A percentile compares a stretch with the other conserved stretches of the same genome.
These are phyloP conservation scores for Stichopus chloronotus DNA, from an alignment of 35 echinoderm and acorn worm genomes.

Conservation along the genomic window DNA sequence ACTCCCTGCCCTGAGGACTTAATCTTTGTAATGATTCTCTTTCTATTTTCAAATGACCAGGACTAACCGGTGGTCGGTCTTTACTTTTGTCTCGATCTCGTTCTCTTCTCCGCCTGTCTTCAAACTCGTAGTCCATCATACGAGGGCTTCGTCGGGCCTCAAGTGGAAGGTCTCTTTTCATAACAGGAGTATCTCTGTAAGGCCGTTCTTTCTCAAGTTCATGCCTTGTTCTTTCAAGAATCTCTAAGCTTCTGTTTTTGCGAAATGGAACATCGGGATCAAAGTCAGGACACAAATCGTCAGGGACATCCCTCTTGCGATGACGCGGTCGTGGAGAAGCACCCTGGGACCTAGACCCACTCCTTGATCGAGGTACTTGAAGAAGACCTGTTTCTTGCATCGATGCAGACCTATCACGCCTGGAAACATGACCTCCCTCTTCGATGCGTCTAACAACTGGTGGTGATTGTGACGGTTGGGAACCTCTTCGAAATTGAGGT, in stretches of 20 bases:
- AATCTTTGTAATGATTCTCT: slow-evolving; percentile 47
- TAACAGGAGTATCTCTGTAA: slow-evolving; percentile 16
- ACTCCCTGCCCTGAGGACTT: slow-evolving; percentile 58
- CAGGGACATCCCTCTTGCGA: slow-evolving; percentile 34
- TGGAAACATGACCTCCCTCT: slow-evolving; percentile 43
- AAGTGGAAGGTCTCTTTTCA: slow-evolving; percentile 22
- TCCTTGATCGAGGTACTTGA: slow-evolving; percentile 54
- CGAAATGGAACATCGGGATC: slow-evolving; percentile 5
- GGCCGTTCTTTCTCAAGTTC: slow-evolving; percentile 25
- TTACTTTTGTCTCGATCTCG: slow-evolving; percentile 36
- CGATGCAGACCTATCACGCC: slow-evolving; percentile 50
- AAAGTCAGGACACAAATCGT: slow-evolving; percentile 33
- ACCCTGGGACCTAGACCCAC: slow-evolving; percentile 45
- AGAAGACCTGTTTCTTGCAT: slow-evolving; percentile 62
- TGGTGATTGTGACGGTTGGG: slow-evolving; percentile 51
- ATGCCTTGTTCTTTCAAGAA: slow-evolving; percentile 47
- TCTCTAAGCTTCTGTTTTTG: slow-evolving; percentile 45
- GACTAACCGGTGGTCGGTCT: slow-evolving; percentile 21
- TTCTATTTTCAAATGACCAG: slow-evolving; percentile 23
- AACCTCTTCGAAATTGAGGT: slow-evolving; percentile 38
- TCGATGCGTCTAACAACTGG: slow-evolving; percentile 4
- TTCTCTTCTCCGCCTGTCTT: slow-evolving; percentile 18
- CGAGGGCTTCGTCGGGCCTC: slow-evolving; percentile 34
- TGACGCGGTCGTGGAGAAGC: slow-evolving; percentile 50
- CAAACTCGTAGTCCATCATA: slow-evolving; percentile 27